phyloP scores from a whole-genome alignment of 1,140 invertebrate species.

The Stegodyphus dumicola region DNA sequence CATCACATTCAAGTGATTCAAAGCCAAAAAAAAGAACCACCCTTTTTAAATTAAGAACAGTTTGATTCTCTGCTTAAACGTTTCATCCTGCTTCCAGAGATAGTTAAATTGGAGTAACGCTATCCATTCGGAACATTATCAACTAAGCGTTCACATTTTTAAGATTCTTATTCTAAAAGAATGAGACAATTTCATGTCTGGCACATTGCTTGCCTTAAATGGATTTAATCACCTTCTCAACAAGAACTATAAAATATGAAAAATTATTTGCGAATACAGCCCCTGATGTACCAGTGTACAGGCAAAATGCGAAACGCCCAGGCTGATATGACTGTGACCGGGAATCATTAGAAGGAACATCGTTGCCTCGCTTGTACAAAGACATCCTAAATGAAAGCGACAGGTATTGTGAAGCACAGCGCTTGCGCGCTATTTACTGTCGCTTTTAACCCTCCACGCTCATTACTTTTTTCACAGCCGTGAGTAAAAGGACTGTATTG shows the following conservation, averaged over 20 bases:
- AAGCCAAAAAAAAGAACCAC: too few species aligned
- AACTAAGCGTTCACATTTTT: too few species aligned
- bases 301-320: conserved; percentile 2
- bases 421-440: not conserved
- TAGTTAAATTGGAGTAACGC: too few species aligned
- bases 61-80: too few species aligned
- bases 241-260: not conserved
- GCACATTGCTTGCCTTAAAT: too few species aligned
- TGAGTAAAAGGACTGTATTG: conserved; percentile 5
- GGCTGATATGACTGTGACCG: conserved; percentile 35
- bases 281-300: not conserved
- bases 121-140: too few species aligned
- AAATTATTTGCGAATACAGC: not conserved
- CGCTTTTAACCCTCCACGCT: not conserved
- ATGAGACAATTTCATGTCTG: too few species aligned
- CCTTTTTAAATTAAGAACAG: too few species aligned
- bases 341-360: conserved; percentile 46
- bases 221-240: too few species aligned
- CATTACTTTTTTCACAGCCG: conserved; percentile 1
- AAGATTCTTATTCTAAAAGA: too few species aligned
- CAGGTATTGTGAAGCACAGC: conserved; percentile 12
- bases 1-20: too few species aligned
- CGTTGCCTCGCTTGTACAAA: conserved; percentile 37
- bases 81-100: too few species aligned
- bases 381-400: conserved; percentile 49